Percentiles rank a stretch among this genome's conserved stretches.
Evolutionary conservation across 1,140 invertebrate genomes (phyloP).

Genomic region (Eciton burchellii): DNA sequence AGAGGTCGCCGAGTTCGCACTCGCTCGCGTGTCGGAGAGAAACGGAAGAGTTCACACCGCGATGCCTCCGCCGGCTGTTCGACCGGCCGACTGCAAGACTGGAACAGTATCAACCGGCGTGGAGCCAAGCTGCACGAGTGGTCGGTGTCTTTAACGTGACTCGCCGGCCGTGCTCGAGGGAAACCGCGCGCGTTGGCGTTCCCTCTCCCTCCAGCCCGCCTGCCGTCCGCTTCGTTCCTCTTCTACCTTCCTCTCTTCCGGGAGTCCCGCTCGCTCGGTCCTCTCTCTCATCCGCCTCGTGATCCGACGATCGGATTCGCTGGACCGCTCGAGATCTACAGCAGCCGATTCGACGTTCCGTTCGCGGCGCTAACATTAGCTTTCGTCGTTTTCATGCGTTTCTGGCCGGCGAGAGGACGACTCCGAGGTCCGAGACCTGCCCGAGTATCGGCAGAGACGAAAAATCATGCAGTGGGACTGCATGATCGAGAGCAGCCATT

Average conservation of each 20-base stretch:
- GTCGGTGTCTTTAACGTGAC: constrained; percentile 60
- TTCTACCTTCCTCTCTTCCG: constrained; percentile 42
- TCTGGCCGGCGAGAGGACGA: no score
- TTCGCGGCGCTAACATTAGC: no score
- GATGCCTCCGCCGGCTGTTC: constrained; percentile 57
- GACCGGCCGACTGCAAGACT: constrained; percentile 59
- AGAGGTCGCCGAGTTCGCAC: not conserved
- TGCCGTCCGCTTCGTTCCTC: constrained; percentile 48
- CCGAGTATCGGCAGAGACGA: constrained; percentile 7
- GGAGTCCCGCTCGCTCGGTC: constrained; percentile 51
- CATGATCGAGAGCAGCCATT: constrained; percentile 29
- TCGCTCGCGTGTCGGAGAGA: constrained; percentile 7
- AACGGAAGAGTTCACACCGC: constrained; percentile 32
- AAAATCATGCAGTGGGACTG: constrained; percentile 6
- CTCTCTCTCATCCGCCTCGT: constrained; percentile 16
- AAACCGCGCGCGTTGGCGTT: constrained; percentile 66
- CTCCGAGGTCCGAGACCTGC: no score
- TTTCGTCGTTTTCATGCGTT: no score
- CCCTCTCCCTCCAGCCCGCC: constrained; percentile 41
- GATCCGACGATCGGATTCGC: not conserved
- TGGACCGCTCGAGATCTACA: no score
- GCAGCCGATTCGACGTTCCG: no score
- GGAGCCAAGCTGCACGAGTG: constrained; percentile 62
- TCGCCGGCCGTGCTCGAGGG: constrained; percentile 46
- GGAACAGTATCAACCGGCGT: constrained; percentile 64